phyloP scores from a whole-genome alignment of 2,797 vertebrate species.

The Micrastur ruficollis region DNA sequence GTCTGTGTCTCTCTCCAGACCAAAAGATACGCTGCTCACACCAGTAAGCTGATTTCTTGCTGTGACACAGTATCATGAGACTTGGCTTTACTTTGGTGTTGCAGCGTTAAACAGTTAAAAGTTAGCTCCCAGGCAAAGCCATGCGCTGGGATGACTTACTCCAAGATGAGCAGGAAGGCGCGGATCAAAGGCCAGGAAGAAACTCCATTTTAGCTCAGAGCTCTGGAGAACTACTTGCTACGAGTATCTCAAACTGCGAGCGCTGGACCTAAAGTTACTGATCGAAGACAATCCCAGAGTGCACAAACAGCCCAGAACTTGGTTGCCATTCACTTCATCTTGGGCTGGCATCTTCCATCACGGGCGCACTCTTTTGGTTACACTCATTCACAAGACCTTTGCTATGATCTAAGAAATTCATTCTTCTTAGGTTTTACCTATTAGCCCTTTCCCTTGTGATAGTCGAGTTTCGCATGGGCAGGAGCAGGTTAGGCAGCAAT shows the following conservation, averaged over 20 bases:
- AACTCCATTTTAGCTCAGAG: not conserved
- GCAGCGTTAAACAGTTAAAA: not conserved
- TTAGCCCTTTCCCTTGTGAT: not conserved
- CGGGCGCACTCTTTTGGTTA: not conserved
- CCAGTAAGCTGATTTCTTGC: not conserved
- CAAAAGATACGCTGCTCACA: not conserved
- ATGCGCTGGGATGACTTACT: not conserved
- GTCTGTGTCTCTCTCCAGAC: not conserved
- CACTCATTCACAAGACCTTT: not conserved
- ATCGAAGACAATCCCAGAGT: not conserved
- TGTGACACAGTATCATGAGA: not conserved
- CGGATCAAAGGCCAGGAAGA: not conserved
- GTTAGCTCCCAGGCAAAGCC: not conserved
- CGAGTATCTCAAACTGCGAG: not conserved
- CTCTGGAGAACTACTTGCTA: not conserved
- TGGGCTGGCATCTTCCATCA: not conserved
- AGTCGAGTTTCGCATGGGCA: fast-evolving
- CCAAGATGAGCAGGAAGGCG: not conserved
- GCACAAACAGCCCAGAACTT: not conserved
- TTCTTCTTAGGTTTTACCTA: not conserved
- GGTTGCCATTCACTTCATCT: not conserved
- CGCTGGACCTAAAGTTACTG: not conserved
- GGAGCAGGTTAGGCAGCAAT: not conserved
- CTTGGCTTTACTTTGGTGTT: not conserved
- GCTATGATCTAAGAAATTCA: not conserved